Conservation (phyloP, 2,888 invertebrate genomes). For the Eupithecia vulgata region DNA sequence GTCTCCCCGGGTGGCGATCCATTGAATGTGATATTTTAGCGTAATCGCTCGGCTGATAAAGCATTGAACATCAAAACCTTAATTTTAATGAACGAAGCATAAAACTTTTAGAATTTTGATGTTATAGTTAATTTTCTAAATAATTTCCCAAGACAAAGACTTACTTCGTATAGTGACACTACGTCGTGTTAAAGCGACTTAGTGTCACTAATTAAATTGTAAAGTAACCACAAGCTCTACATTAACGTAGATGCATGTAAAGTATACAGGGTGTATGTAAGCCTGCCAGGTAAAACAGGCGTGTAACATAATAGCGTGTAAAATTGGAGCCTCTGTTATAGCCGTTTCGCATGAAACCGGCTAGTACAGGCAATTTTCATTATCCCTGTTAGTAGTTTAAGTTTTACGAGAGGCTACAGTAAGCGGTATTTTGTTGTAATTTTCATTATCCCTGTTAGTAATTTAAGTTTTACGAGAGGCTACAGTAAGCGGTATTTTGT, state of each 20-base stretch:
- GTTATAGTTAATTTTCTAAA: no score
- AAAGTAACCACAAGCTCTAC: background rate
- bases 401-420: background rate
- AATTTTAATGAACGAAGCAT: no score
- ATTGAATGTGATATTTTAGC: no score
- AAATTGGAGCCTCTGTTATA: conserved; percentile 19
- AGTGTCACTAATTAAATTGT: conserved; percentile 2
- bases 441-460: no score
- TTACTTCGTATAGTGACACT: background rate
- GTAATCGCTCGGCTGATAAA: no score
- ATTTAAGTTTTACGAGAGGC: no score
- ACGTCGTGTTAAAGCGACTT: background rate
- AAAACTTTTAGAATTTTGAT: no score
- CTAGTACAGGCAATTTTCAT: background rate
- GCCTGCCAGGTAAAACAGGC: conserved; percentile 10
- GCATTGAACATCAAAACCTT: no score
- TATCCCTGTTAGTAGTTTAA: background rate
- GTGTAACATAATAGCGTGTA: conserved; percentile 12
- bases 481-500: no score
- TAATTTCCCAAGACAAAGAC: no score
- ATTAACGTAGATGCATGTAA: background rate
- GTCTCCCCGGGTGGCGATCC: no score
- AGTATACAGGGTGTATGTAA: conserved; percentile 1
- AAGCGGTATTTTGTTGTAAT: no score
- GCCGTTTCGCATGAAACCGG: conserved; percentile 5